Base-by-base conservation (phyloP, 2,888 invertebrate species). In the Orgyia antiqua region DNA sequence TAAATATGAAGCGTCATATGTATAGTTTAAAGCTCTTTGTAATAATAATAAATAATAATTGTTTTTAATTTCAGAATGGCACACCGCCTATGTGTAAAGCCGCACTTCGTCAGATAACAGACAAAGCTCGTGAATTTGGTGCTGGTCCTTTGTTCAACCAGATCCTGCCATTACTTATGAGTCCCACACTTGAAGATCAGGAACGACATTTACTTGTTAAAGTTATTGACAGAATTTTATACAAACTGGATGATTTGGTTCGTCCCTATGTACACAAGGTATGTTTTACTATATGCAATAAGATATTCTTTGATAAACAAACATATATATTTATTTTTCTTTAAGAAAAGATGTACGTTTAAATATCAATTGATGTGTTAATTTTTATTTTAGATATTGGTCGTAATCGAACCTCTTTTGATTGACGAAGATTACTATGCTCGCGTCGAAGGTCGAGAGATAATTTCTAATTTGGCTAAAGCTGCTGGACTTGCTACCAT, bases 381-480 rank as follows among this genome's bases (percentile, higher is more conserved):
- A n/a, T n/a, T n/a, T n/a, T 13, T 13, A 23, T 20, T 36, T 57
- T 55, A 92, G 90, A 99, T 99, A 70, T 89, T 99, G 43, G 99
- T 99, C 9, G 99, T 99, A 3, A 99, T 99, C 70, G 99, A 99
- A 82, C 99, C 99, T 0, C 87, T 99, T 42, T 88, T 99, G 21
- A 99, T 99, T 69, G 99, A 99, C 74, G 99, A 99, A 89, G 99
- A 99, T 79, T 99, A 99, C 82, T 99, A 99, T 73, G 99, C 99
- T 13, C 94, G 99, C 70, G 99, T 99, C 5, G 99, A 99, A 79
- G 99, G 99, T 50, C 90, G 99, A 63, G 99, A 99, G 83, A 99
- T 99, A 55, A 99, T 99, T 65, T 98, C 98, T 0, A 99, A 99
- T 80, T 88, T 99, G 65, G 99, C 99, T 0, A 99, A 99, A 87